A percentile compares a stretch with the other conserved stretches of the same genome.
Conservation (phyloP, 2,888 invertebrate species). For the Calameuta pallipes region DNA sequence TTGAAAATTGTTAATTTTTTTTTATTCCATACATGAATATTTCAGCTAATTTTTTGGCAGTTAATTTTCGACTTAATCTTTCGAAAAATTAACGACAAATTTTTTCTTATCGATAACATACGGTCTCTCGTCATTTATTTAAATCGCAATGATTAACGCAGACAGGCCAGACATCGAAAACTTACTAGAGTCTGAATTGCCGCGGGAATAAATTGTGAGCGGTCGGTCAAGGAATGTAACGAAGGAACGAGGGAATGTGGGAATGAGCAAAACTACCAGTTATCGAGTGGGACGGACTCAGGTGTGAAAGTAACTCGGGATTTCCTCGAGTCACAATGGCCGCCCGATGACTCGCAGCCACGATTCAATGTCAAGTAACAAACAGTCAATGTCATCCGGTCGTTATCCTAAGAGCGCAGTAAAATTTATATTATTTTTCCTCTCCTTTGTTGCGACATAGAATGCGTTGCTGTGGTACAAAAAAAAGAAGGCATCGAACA, state of each 20-base stretch:
- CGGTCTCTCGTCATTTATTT: background rate
- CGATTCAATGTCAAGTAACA: slow-evolving; percentile 8
- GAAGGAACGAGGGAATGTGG: background rate
- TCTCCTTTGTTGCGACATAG: background rate
- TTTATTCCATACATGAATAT: too few relatives aligned
- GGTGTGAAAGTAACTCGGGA: slow-evolving; percentile 9
- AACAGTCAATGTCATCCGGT: slow-evolving; percentile 6
- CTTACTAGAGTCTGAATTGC: background rate
- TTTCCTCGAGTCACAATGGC: slow-evolving; percentile 5
- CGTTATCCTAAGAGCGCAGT: slow-evolving; percentile 2
- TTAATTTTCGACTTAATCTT: too few relatives aligned
- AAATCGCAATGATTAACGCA: background rate
- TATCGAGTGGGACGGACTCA: background rate
- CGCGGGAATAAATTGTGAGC: background rate
- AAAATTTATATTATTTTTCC: background rate
- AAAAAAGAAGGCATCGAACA: too few relatives aligned
- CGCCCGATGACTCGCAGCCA: slow-evolving; percentile 4
- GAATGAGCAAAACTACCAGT: background rate
- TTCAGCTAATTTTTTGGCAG: too few relatives aligned
- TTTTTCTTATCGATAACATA: background rate
- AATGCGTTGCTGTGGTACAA: background rate
- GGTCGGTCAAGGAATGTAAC: background rate
- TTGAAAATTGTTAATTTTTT: too few relatives aligned
- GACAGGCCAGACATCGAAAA: background rate
- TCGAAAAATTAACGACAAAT: background rate